A percentile compares a stretch with the other conserved stretches of the same genome.
Conservation (phyloP, 2,888 invertebrate genomes). For the Abscondita cerata region DNA sequence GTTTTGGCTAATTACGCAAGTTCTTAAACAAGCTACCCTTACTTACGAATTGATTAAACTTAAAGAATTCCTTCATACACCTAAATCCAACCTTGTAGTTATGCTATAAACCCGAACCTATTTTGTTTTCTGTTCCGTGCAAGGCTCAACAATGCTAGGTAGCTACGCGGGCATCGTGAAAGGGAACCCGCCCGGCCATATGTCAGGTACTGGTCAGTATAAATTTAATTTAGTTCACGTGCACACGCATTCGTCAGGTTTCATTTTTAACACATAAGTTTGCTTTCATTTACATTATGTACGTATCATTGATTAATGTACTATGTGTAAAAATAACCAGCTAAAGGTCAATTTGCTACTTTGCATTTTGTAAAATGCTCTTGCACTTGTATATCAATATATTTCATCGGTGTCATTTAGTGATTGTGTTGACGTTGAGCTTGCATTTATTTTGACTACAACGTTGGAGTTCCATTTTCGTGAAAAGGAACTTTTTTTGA, state of each 20-base stretch:
- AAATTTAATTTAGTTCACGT: slow-evolving; percentile 27
- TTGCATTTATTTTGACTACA: no score
- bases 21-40: background rate
- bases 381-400: no score
- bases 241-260: slow-evolving; percentile 10
- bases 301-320: slow-evolving; percentile 3
- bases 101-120: slow-evolving; percentile 52
- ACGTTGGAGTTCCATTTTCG: no score
- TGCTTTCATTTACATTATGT: background rate
- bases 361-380: no score
- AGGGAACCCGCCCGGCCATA: slow-evolving; percentile 80
- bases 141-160: slow-evolving; percentile 63
- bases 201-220: slow-evolving; percentile 85
- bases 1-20: background rate
- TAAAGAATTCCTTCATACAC: slow-evolving; percentile 15
- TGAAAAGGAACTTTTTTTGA: no score
- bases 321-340: background rate
- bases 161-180: slow-evolving; percentile 92
- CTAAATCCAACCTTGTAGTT: slow-evolving; percentile 45
- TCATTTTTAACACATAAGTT: slow-evolving; percentile 9
- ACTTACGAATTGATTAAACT: background rate
- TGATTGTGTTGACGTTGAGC: no score
- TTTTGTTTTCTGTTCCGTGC: slow-evolving; percentile 56
- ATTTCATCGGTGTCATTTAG: no score
- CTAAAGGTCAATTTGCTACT: no score